Evolutionary conservation across 2,888 invertebrate species (phyloP).

Genomic region (Arrhopalites spinosus): DNA sequence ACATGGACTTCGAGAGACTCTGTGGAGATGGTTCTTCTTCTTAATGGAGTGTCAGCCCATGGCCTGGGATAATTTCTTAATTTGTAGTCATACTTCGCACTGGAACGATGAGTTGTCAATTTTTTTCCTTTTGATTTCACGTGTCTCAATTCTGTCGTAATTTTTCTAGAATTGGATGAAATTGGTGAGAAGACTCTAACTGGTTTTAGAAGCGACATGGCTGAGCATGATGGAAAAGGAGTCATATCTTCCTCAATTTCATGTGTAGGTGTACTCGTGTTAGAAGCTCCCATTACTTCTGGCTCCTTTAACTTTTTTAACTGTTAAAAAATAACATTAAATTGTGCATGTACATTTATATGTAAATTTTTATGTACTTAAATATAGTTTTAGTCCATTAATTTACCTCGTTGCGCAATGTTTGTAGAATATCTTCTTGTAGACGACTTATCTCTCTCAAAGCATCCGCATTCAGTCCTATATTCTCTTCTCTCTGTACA

Average conservation of each 20-base stretch:
- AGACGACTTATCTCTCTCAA: conserved; percentile 21
- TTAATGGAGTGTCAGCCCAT: conserved; percentile 18
- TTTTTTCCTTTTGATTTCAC: neutral
- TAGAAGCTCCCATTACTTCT: conserved; percentile 20
- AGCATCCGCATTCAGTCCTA: conserved; percentile 19
- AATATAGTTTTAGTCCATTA: neutral
- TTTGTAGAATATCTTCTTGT: conserved; percentile 22
- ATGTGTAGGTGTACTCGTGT: neutral
- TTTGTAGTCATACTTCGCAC: conserved; percentile 14
- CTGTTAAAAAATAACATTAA: neutral
- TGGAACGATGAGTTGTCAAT: neutral
- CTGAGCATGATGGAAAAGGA: conserved; percentile 1
- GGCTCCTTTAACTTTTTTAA: conserved; percentile 25
- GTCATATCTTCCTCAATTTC: conserved; percentile 18
- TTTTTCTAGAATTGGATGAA: too few relatives aligned
- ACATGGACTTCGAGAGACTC: conserved; percentile 27
- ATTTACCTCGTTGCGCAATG: conserved; percentile 17
- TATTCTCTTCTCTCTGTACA: neutral
- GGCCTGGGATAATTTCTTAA: conserved; percentile 24
- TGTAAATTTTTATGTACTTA: neutral
- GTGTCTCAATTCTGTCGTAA: neutral
- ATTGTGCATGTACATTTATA: neutral
- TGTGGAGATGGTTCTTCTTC: conserved; percentile 15
- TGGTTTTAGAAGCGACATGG: conserved; percentile 5
- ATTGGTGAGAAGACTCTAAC: conserved; percentile 15